Percentiles rank a stretch among this genome's conserved stretches.
phyloP scores from a whole-genome alignment of 1,140 invertebrate genomes.

The Ptiloglossa arizonensis region DNA sequence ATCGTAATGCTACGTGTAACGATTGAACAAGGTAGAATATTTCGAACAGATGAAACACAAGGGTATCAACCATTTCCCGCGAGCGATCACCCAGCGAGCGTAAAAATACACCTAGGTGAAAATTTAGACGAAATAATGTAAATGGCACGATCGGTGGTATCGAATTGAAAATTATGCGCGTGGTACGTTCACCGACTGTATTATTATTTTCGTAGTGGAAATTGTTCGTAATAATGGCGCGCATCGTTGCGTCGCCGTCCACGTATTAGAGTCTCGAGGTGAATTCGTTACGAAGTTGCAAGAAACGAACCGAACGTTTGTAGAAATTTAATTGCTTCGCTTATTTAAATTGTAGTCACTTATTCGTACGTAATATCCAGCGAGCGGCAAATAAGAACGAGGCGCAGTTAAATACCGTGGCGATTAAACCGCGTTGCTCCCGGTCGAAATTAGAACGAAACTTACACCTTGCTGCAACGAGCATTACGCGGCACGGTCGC shows the following conservation, averaged over 20 bases:
- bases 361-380: slow-evolving; percentile 5
- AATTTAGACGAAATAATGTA: too few relatives aligned
- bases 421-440: slow-evolving; percentile 18
- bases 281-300: neutral
- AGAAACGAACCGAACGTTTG: slow-evolving; percentile 7
- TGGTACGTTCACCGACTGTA: too few relatives aligned
- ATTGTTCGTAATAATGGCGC: too few relatives aligned
- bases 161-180: too few relatives aligned
- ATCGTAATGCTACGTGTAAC: too few relatives aligned
- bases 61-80: too few relatives aligned
- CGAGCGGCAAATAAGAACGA: slow-evolving; percentile 1
- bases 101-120: too few relatives aligned
- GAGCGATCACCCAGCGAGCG: too few relatives aligned
- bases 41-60: too few relatives aligned
- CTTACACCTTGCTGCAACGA: slow-evolving; percentile 12
- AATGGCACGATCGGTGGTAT: too few relatives aligned
- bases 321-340: neutral
- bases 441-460: slow-evolving; percentile 6
- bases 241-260: neutral
- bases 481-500: neutral
- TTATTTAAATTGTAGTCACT: slow-evolving; percentile 14
- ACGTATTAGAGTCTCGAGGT: neutral
- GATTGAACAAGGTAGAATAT: too few relatives aligned
- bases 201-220: too few relatives aligned
- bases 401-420: slow-evolving; percentile 15